Base-by-base conservation (phyloP, 1,140 invertebrate species). In the Eulimnadia texana region DNA sequence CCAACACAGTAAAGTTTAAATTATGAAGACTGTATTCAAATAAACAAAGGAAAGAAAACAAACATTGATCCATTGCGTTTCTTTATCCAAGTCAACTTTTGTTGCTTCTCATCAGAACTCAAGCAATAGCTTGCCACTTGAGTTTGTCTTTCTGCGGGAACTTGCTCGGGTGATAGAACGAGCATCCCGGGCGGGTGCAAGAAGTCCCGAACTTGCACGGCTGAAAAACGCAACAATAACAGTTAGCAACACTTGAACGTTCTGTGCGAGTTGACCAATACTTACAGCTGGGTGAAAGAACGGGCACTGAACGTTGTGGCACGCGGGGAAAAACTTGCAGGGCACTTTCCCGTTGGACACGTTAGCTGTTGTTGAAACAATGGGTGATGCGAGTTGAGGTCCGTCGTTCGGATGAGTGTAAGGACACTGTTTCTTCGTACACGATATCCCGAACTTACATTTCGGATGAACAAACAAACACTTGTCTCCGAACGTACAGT, bases 381-480 rank as follows among this genome's bases (percentile, higher is more conserved):
- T 33, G 20, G 27, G 27, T 16, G 55, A 27, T 57, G 55, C 55
- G 16, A 20, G 0, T 22, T 23, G 62, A 47, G 66, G 61, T 27
- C 66, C 78, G 75, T n/a, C n/a, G n/a, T n/a, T n/a, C n/a, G n/a
- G n/a, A n/a, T 97, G 93, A 51, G 82, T 82, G 72, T 84, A 97
- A n/a, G 83, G 80, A 71, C 93, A 97, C 65, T 83, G 83, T 60
- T 81, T 74, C 64, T 87, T 84, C 9, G 84, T 85, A 73, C 93
- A 97, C 0, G 81, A 77, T 57, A 81, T 77, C 67, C 88, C 88
- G 76, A 87, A 97, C 74, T 91, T 92, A 76, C 93, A 98, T 66
- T 84, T 85, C 2, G 93, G 93, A 79, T 98, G 93, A 47, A 85
- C 80, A 73, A 89, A 96, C 55, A 87, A 76, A 74, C 93, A 97